Conservation (phyloP, 2,888 invertebrate genomes). For the Pinctada fucata region DNA sequence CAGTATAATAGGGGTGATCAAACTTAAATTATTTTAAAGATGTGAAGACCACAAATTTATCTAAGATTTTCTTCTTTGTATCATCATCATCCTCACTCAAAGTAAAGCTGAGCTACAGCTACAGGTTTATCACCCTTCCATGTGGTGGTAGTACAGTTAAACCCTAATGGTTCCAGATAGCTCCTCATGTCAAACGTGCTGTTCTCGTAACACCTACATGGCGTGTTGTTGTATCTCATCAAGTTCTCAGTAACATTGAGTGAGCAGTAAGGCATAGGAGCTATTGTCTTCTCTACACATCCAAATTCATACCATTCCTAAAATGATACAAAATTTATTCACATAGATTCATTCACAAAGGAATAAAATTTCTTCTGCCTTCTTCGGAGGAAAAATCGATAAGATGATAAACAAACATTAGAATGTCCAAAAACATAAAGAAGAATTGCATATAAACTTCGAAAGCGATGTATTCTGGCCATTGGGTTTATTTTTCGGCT, state of each 20-base stretch:
- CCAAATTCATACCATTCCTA: constrained; percentile 60
- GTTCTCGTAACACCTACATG: constrained; percentile 51
- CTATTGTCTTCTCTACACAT: constrained; percentile 54
- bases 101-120: constrained; percentile 59
- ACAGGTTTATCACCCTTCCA: constrained; percentile 39
- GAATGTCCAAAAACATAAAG: no score
- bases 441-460: no score
- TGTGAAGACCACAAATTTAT: no score
- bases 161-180: constrained; percentile 9
- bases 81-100: constrained; percentile 56
- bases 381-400: no score
- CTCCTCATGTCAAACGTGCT: constrained; percentile 35
- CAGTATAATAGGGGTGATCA: no score
- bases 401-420: no score
- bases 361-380: no score
- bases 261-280: constrained; percentile 52
- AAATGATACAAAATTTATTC: neutral
- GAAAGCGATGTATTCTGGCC: no score
- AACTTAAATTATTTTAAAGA: no score
- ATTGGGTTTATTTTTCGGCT: no score
- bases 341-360: no score
- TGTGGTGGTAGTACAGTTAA: constrained; percentile 55
- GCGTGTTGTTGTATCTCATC: constrained; percentile 3
- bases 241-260: constrained; percentile 48
- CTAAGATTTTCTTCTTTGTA: neutral